Conservation (phyloP, 2,888 invertebrate genomes). For the Netelia fuscicornis region DNA sequence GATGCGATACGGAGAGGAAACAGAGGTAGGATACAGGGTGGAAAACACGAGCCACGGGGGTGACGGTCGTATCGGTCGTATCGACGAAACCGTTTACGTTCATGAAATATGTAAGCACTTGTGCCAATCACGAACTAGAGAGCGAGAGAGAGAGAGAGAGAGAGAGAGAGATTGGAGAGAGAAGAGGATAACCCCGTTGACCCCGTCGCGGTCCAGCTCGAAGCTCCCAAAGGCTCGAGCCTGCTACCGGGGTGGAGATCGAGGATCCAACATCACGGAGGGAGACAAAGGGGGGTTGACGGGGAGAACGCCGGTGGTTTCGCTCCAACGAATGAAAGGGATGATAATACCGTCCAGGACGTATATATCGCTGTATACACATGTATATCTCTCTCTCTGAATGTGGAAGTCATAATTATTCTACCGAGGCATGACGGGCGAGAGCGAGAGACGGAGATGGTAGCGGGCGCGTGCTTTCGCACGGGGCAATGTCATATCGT, state of each 20-base stretch:
- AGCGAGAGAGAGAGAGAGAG: too few relatives aligned
- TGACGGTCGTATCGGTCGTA: constrained; percentile 9
- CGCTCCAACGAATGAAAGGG: constrained; percentile 6
- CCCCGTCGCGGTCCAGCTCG: not conserved
- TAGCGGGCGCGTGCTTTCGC: too few relatives aligned
- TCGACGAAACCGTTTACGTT: constrained; percentile 37
- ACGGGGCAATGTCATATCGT: not conserved
- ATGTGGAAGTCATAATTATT: constrained; percentile 23
- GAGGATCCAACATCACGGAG: too few relatives aligned
- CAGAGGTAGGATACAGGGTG: too few relatives aligned
- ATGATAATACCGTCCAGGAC: not conserved
- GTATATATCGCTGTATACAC: not conserved
- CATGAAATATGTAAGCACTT: constrained; percentile 61
- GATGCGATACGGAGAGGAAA: not conserved
- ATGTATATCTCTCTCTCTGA: not conserved
- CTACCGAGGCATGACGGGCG: too few relatives aligned
- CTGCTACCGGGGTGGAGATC: not conserved
- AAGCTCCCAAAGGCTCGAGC: constrained; percentile 12
- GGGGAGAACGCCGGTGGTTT: not conserved
- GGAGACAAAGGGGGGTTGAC: too few relatives aligned
- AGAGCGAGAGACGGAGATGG: too few relatives aligned
- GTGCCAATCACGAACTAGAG: constrained; percentile 44
- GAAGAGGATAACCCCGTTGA: constrained; percentile 10
- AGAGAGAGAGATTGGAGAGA: too few relatives aligned
- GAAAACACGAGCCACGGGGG: not conserved